Percentiles rank a stretch among this genome's conserved stretches.
These are phyloP conservation scores for Cephalopterus ornatus DNA, from an alignment of 2,113 vertebrate species.

Conservation along the genomic window DNA sequence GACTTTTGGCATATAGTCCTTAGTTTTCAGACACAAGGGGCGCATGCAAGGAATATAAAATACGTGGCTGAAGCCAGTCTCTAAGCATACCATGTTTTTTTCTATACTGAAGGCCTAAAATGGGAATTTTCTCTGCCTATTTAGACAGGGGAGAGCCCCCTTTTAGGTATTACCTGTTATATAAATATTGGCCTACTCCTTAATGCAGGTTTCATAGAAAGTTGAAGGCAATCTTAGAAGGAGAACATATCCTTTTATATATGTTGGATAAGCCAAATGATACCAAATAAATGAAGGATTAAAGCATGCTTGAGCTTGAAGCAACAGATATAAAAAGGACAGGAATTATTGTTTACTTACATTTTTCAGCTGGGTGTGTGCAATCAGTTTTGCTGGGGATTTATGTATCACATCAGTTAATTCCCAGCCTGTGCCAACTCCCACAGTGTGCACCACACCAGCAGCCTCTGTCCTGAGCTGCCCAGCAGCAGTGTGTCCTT, in stretches of 20 bases:
- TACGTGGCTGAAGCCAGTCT: not conserved
- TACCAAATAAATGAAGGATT: conserved; percentile 63
- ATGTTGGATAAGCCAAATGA: conserved; percentile 41
- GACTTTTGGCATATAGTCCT: conserved; percentile 41
- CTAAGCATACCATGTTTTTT: not conserved
- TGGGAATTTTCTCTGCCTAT: not conserved
- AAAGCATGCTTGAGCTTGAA: conserved; percentile 68
- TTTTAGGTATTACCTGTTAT: conserved; percentile 36
- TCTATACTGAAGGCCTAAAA: not conserved
- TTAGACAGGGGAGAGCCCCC: not conserved
- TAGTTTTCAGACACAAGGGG: conserved; percentile 29
- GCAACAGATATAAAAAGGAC: conserved; percentile 55
- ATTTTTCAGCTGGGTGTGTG: conserved; percentile 77
- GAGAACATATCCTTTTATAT: conserved; percentile 12
- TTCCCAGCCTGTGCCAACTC: conserved; percentile 48
- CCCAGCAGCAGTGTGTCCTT: not conserved
- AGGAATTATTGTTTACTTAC: conserved; percentile 72
- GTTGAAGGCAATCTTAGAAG: conserved; percentile 38
- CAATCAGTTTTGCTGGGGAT: conserved; percentile 60
- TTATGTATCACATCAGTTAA: conserved; percentile 51
- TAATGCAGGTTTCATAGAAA: conserved; percentile 43
- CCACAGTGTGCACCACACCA: not conserved
- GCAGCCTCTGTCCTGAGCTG: not conserved
- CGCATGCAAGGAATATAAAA: conserved; percentile 42
- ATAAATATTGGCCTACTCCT: conserved; percentile 37